phyloP scores from a whole-genome alignment of 2,888 invertebrate species.

The Aspidiotus rigidus region DNA sequence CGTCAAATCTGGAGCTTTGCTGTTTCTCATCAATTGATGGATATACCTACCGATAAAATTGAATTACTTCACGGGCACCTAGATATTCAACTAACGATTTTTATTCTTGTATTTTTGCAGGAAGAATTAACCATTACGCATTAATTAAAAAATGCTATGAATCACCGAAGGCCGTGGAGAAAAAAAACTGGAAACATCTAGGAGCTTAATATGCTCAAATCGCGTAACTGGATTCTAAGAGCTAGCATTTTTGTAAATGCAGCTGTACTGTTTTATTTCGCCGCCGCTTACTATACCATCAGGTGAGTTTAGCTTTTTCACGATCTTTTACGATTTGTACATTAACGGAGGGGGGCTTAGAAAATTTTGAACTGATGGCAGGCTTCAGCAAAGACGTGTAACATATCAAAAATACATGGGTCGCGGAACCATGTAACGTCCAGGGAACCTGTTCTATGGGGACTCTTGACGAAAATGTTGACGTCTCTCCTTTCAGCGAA shows the following conservation, averaged over 20 bases:
- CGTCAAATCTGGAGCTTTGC: too few relatives aligned
- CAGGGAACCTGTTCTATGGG: too few relatives aligned
- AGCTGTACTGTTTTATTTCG: conserved; percentile 32
- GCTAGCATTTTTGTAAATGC: conserved; percentile 34
- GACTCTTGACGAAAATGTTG: too few relatives aligned
- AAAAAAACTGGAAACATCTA: conserved; percentile 31
- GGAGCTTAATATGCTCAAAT: conserved; percentile 33
- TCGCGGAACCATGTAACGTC: too few relatives aligned
- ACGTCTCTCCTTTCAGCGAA: too few relatives aligned
- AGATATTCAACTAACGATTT: conserved; percentile 5
- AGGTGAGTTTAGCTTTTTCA: conserved; percentile 14
- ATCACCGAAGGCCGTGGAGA: conserved; percentile 30
- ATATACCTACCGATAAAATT: too few relatives aligned
- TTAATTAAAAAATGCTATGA: conserved; percentile 31
- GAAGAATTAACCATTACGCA: conserved; percentile 9
- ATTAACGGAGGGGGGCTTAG: too few relatives aligned
- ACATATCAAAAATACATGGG: too few relatives aligned
- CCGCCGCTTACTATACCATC: conserved; percentile 28
- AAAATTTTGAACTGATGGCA: too few relatives aligned
- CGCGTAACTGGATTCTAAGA: conserved; percentile 31
- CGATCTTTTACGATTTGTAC: too few relatives aligned
- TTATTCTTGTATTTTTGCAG: conserved; percentile 3
- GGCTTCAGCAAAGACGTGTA: too few relatives aligned
- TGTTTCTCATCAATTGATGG: too few relatives aligned
- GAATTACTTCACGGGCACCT: not conserved